phyloP scores from a whole-genome alignment of 2,113 vertebrate species.

The Corythornis madagascariensis region DNA sequence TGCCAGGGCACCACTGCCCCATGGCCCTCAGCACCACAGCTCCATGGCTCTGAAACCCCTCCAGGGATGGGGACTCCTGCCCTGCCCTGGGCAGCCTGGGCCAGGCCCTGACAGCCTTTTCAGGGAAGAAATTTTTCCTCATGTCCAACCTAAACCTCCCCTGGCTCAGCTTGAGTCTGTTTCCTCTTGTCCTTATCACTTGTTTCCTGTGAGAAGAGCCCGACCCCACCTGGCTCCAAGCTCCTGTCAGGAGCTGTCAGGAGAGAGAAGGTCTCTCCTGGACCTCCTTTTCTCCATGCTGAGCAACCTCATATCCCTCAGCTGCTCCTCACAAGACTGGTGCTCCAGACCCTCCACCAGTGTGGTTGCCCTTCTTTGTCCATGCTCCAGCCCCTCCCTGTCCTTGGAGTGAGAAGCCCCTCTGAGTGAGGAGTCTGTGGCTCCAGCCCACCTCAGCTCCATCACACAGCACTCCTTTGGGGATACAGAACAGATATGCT shows the following conservation, averaged over 20 bases:
- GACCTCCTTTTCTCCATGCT: neutral
- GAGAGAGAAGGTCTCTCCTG: neutral
- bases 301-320: no score
- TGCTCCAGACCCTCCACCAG: neutral
- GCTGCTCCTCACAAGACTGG: neutral
- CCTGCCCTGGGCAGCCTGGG: neutral
- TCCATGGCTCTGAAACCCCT: neutral
- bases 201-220: neutral
- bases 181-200: neutral
- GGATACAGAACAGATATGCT: neutral
- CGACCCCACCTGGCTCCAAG: neutral
- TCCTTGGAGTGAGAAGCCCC: no score
- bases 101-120: neutral
- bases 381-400: no score
- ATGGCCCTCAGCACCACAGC: neutral
- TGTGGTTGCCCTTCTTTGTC: neutral
- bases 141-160: neutral
- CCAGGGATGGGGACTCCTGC: neutral
- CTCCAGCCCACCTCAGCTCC: neutral
- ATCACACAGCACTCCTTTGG: neutral
- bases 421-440: no score
- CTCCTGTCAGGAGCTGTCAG: neutral
- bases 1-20: neutral
- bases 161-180: neutral
- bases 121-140: neutral